Percentiles rank a stretch among this genome's conserved stretches.
Evolutionary conservation across 2,888 invertebrate species (phyloP).

Genomic region (Marasmarcha lunaedactyla): DNA sequence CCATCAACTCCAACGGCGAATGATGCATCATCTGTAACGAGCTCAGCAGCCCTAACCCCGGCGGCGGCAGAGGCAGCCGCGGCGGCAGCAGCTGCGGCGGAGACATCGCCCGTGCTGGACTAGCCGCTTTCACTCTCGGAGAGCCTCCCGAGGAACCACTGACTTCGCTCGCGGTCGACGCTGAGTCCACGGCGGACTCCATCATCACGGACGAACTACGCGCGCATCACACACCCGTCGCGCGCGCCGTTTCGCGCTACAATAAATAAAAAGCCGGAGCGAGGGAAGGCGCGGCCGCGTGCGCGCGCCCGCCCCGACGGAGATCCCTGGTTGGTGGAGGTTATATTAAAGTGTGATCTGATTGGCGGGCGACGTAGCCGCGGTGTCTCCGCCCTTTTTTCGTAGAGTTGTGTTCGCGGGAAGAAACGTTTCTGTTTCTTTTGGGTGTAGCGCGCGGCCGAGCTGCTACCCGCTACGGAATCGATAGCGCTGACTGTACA

Average conservation of each 20-base stretch:
- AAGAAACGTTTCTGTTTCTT: slow-evolving; percentile 73
- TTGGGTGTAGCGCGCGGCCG: slow-evolving; percentile 65
- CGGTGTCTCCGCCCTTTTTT: slow-evolving; percentile 64
- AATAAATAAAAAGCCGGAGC: slow-evolving; percentile 78
- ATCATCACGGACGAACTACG: slow-evolving; percentile 48
- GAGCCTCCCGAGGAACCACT: slow-evolving; percentile 65
- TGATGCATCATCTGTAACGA: slow-evolving; percentile 86
- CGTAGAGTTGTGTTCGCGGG: slow-evolving; percentile 57
- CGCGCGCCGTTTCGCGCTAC: slow-evolving; percentile 77
- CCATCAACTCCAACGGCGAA: slow-evolving; percentile 87
- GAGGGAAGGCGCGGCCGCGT: slow-evolving; percentile 66
- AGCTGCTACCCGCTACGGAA: slow-evolving; percentile 39
- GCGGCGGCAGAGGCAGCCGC: slow-evolving; percentile 85
- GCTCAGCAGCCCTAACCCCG: slow-evolving; percentile 85
- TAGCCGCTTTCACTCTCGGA: slow-evolving; percentile 60
- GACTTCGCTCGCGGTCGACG: slow-evolving; percentile 67
- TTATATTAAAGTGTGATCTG: slow-evolving; percentile 27
- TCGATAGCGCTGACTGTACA: slow-evolving; percentile 49
- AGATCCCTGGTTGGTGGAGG: slow-evolving; percentile 51
- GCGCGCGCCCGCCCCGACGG: slow-evolving; percentile 59
- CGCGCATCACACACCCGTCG: slow-evolving; percentile 73
- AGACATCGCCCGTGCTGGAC: slow-evolving; percentile 53
- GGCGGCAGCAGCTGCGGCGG: slow-evolving; percentile 79
- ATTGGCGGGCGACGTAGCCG: slow-evolving; percentile 46
- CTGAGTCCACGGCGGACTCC: slow-evolving; percentile 72